Base-by-base conservation (phyloP, 2,797 vertebrate genomes). In the Semaprochilodus insignis region DNA sequence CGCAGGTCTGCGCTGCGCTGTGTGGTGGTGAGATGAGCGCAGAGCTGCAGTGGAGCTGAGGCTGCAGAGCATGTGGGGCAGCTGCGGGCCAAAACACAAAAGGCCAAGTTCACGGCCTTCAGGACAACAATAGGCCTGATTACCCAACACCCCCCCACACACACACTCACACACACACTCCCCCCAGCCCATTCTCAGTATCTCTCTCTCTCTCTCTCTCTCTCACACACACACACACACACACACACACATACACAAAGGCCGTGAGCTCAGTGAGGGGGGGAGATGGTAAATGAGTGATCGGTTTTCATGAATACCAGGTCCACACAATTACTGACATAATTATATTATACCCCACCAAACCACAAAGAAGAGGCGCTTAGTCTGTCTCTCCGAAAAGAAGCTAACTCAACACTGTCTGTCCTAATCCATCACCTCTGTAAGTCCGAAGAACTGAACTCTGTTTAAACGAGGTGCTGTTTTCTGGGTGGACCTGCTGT, bases 31-130 rank as follows among this genome's bases (percentile, higher is more conserved):
- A 11, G 44, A 48, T 48, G 57, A 7, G 16, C 15, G 6, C 65
- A 15, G 63, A 19, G 67, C 67, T 69, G 34, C 10, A 6, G 36
- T 21, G 66, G 19, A 44, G 66, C 34, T 48, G 66, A 34, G 36
- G 66, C 34, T 23, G 69, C n/a, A 27, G 73, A 21, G 55, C 57
- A 17, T 44, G 73, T n/a, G 73, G 55, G 55, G 31, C 73, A 75
- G 73, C 73, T 75, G 73, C 73, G 14, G 31, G 55, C 11, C 36
- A 55, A 27, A 7, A 85, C 77, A 85, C 84, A 76, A 79, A 83
- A 78, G 87, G 87, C 85, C 87, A 88, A 88, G 87, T 86, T 85
- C 87, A 85, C 75, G 85, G 85, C 87, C 85, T 83, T 51, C 72
- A 83, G 81, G 81, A 85, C 80, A 84, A 79, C 78, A 76, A 84